Percentiles rank a stretch among this genome's conserved stretches.
Conservation (phyloP, 2,797 vertebrate genomes). For the Chromis chromis region DNA sequence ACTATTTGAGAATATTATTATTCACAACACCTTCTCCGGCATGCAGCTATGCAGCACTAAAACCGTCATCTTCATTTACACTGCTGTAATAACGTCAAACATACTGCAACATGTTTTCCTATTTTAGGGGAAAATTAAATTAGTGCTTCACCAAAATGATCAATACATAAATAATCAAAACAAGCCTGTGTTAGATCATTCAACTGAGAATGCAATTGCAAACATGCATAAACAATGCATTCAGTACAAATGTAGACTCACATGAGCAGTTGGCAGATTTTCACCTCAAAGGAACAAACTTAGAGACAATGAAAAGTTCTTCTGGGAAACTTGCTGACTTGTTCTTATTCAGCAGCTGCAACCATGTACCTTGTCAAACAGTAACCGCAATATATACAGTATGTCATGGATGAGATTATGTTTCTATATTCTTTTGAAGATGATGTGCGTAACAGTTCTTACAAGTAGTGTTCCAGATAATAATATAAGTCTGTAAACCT, state of each 20-base stretch:
- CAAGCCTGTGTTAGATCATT: background rate
- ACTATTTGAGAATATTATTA: conserved; percentile 21
- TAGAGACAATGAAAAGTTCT: conserved; percentile 36
- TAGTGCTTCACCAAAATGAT: conserved; percentile 11
- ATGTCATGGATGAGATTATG: too few species aligned
- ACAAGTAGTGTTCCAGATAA: too few species aligned
- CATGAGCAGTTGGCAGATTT: conserved; percentile 12
- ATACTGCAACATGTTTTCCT: background rate
- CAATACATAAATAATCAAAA: background rate
- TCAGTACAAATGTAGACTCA: background rate
- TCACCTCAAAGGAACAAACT: conserved; percentile 39
- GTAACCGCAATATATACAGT: background rate
- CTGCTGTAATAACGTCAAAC: background rate
- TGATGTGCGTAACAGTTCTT: background rate
- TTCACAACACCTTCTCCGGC: background rate
- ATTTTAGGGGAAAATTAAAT: background rate
- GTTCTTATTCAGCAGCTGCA: conserved; percentile 31
- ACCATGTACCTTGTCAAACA: background rate
- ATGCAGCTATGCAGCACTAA: conserved; percentile 3
- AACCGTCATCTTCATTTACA: background rate
- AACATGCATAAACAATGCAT: background rate
- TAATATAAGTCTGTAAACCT: conserved; percentile 1
- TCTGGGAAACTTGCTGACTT: conserved; percentile 10
- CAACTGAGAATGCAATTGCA: background rate
- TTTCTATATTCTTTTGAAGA: background rate